These are phyloP conservation scores for Phalacrocorax aristotelis DNA, from an alignment of 2,113 vertebrate genomes.

Conservation along the genomic window DNA sequence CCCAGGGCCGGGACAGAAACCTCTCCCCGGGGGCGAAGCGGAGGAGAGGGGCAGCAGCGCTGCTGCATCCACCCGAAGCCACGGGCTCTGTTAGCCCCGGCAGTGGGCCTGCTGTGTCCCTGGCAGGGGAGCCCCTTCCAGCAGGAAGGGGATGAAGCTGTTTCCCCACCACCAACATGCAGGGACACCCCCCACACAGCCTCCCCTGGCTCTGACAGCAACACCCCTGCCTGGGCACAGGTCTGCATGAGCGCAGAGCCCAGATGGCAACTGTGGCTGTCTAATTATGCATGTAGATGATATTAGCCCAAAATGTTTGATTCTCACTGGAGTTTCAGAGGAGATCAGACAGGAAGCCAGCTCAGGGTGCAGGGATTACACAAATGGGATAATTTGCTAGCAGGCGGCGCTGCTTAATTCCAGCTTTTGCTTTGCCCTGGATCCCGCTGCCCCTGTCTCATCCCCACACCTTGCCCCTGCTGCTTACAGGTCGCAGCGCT, in stretches of 20 bases:
- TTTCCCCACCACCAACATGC: not conserved
- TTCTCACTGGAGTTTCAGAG: constrained; percentile 8
- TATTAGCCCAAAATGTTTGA: constrained; percentile 61
- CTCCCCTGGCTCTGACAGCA: fast-evolving
- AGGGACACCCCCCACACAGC: no score
- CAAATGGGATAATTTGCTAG: not conserved
- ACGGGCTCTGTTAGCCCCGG: fast-evolving
- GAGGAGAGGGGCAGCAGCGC: not conserved
- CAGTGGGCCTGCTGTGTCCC: no score
- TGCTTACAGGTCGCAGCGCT: not conserved
- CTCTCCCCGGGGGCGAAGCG: not conserved
- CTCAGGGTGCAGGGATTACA: not conserved
- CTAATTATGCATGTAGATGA: constrained; percentile 28
- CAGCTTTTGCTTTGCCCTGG: not conserved
- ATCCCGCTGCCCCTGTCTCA: not conserved
- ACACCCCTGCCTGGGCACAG: not conserved
- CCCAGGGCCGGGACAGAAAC: fast-evolving
- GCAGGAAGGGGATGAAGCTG: fast-evolving
- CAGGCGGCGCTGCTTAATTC: constrained; percentile 1
- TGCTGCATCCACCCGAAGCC: not conserved
- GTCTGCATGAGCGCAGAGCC: not conserved
- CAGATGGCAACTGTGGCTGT: constrained; percentile 61
- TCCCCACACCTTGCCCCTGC: not conserved
- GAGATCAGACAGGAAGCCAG: constrained; percentile 32
- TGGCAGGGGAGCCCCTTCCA: fast-evolving